A percentile compares a stretch with the other conserved stretches of the same genome.
These are phyloP conservation scores for Pyrocephalus nanus DNA, from an alignment of 2,797 vertebrate genomes.

Conservation along the genomic window DNA sequence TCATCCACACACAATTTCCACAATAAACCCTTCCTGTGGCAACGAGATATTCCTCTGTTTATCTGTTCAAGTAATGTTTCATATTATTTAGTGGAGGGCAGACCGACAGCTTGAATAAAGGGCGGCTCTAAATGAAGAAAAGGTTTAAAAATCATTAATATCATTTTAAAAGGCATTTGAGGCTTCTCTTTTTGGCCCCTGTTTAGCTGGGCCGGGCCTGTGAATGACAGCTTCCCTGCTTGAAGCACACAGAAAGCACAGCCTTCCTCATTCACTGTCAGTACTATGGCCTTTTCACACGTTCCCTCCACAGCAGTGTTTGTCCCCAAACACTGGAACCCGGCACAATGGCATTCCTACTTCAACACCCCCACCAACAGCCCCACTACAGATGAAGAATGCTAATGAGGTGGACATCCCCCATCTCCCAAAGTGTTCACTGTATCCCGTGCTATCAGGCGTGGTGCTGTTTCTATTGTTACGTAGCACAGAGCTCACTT, in stretches of 20 bases:
- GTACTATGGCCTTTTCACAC: constrained; percentile 84
- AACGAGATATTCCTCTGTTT: neutral
- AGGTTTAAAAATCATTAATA: constrained; percentile 79
- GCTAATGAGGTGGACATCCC: constrained; percentile 78
- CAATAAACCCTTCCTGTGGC: neutral
- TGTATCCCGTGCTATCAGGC: constrained; percentile 49
- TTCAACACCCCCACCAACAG: constrained; percentile 80
- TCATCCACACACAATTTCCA: neutral
- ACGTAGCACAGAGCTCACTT: constrained; percentile 4
- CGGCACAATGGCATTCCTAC: constrained; percentile 84
- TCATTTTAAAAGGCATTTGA: constrained; percentile 82
- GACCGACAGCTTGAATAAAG: constrained; percentile 47
- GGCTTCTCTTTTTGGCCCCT: constrained; percentile 78
- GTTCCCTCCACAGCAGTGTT: constrained; percentile 85
- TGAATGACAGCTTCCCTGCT: constrained; percentile 87
- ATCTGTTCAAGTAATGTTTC: neutral
- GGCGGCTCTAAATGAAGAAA: constrained; percentile 62
- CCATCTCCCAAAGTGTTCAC: constrained; percentile 73
- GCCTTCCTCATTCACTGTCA: constrained; percentile 84
- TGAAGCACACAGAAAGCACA: constrained; percentile 80
- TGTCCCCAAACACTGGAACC: constrained; percentile 88
- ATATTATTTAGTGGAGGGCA: constrained; percentile 43
- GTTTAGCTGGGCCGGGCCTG: constrained; percentile 73
- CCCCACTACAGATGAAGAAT: constrained; percentile 75
- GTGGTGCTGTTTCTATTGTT: constrained; percentile 54